These are phyloP conservation scores for Terrapene triunguis DNA, from an alignment of 2,113 vertebrate species.

Conservation along the genomic window DNA sequence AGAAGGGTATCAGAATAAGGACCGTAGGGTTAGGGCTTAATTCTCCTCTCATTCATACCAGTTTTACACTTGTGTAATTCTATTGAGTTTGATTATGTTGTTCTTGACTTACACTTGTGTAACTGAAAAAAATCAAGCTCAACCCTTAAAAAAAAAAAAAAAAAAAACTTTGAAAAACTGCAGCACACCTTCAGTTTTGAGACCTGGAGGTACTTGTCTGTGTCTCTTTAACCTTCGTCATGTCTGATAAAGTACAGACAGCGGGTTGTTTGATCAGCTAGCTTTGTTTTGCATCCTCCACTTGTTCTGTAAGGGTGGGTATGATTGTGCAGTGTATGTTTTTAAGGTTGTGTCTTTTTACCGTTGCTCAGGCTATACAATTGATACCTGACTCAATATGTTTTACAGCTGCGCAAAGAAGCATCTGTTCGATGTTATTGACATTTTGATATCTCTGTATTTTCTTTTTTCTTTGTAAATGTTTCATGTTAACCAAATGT, in stretches of 20 bases:
- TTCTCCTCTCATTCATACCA: neutral
- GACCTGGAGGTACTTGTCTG: neutral
- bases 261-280: neutral
- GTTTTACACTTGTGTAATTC: fast-evolving
- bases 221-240: neutral
- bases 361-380: neutral
- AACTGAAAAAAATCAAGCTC: neutral
- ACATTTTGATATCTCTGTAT: neutral
- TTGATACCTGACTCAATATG: neutral
- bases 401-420: neutral
- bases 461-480: neutral
- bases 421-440: neutral
- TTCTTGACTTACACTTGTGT: neutral
- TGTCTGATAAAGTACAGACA: neutral
- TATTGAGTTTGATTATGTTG: neutral
- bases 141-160: fast-evolving
- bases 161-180: neutral
- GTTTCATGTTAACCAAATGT: neutral
- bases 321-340: neutral
- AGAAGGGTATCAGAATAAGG: neutral
- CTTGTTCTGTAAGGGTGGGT: neutral
- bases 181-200: neutral
- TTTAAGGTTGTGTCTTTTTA: neutral
- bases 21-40: neutral
- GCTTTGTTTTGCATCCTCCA: neutral